Evolutionary conservation across 2,888 invertebrate genomes (phyloP).

Genomic region (Yponomeuta cagnagella): DNA sequence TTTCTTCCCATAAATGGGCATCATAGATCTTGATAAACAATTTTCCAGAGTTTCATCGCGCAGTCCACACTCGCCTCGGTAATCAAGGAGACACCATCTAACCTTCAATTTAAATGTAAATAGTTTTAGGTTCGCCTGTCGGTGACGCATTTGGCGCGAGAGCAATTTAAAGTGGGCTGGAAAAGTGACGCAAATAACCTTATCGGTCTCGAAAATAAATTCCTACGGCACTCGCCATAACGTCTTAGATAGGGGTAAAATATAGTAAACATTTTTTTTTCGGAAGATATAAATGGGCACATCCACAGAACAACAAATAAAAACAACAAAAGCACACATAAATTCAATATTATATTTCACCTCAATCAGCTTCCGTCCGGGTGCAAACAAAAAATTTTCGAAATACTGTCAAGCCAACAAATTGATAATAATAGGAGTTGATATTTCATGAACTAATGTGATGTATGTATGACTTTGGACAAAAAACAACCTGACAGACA

Average conservation of each 20-base stretch:
- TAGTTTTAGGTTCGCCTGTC: background rate
- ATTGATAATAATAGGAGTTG: background rate
- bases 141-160: background rate
- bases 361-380: too few relatives aligned
- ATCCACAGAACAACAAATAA: too few relatives aligned
- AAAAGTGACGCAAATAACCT: background rate
- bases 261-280: too few relatives aligned
- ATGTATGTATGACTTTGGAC: background rate
- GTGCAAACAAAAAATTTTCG: too few relatives aligned
- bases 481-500: too few relatives aligned
- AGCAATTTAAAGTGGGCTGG: background rate
- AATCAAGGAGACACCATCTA: background rate
- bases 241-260: background rate
- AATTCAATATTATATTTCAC: too few relatives aligned
- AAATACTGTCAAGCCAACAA: too few relatives aligned
- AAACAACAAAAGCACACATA: too few relatives aligned
- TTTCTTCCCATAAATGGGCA: too few relatives aligned
- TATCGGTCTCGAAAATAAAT: background rate
- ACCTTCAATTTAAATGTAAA: constrained; percentile 2
- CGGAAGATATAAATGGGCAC: too few relatives aligned
- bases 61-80: background rate
- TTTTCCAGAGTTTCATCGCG: background rate
- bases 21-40: background rate
- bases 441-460: background rate
- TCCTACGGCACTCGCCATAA: background rate